Evolutionary conservation across 1,140 invertebrate genomes (phyloP), one percentile per base, ranked within the genome.

Genomic region (Popillia japonica): DNA sequence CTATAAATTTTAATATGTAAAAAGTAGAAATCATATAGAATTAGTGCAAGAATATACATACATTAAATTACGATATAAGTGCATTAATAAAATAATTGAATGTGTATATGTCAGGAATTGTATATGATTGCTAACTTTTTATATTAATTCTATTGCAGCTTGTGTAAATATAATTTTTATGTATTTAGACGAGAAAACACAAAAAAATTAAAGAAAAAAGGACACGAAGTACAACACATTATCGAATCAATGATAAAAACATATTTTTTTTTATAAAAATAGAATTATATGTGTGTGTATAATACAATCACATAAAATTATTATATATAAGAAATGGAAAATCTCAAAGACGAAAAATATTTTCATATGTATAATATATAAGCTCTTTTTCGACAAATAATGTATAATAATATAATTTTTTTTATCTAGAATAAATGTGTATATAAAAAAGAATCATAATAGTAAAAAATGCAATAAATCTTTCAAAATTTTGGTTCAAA

Each of bases 401-500:
- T 23, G 61, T 64, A 64, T 23, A 22, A 64, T 64, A 64, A 64
- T 64, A 64, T 64, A 64, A 64, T 2, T n/a, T n/a, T n/a, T n/a
- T n/a, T n/a, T n/a, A n/a, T 23, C 1, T 61, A 27, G 23, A 20
- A 64, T 64, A 64, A 64, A 27, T 64, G 61, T 64, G 61, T 22
- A 64, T 64, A 64, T 64, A 64, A 64, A 64, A 64, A 64, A 17
- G 61, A 64, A 64, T 64, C 61, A 64, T 64, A 64, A n/a, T 22
- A 64, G 23, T 64, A 64, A 64, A 64, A 27, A 64, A 23, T 64
- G 61, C 61, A 64, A 64, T 17, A 6, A 8, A 17, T 22, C n/a
- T 23, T n/a, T n/a, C n/a, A n/a, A n/a, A n/a, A n/a, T n/a, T 64
- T 64, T 23, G 17, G 23, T 22, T 64, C 17, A 64, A 64, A 22